A percentile compares a stretch with the other conserved stretches of the same genome.
Evolutionary conservation across 2,113 vertebrate species (phyloP).

Genomic region (Speoplatyrhinus poulsoni): DNA sequence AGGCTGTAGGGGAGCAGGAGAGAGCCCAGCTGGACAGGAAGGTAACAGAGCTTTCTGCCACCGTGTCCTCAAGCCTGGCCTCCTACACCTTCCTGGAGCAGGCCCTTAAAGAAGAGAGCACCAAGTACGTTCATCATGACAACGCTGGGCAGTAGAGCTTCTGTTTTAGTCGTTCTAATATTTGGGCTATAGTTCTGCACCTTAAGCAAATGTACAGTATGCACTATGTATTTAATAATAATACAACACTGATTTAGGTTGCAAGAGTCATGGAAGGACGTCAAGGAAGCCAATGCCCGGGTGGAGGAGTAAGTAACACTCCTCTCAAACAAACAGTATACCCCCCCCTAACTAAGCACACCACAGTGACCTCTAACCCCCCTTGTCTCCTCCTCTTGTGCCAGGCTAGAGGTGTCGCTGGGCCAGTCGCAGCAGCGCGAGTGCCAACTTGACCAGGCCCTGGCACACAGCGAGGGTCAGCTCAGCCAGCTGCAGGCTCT

Average conservation of each 20-base stretch:
- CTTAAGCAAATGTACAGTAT: neutral
- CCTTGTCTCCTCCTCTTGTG: neutral
- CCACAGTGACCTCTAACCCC: no score
- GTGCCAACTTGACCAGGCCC: conserved; percentile 39
- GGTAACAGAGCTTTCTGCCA: conserved; percentile 72
- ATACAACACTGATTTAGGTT: conserved; percentile 45
- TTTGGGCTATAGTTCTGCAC: neutral
- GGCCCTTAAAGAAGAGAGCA: conserved; percentile 63
- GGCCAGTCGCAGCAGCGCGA: conserved; percentile 49
- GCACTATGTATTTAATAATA: neutral
- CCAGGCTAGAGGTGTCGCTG: conserved; percentile 63
- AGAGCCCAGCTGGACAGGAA: conserved; percentile 64
- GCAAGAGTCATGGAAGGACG: conserved; percentile 69
- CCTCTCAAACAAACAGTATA: no score
- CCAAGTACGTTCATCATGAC: conserved; percentile 59
- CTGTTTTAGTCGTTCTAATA: no score
- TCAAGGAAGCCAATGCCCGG: conserved; percentile 54
- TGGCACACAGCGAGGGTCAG: conserved; percentile 58
- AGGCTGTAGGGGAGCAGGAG: conserved; percentile 67
- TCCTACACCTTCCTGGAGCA: conserved; percentile 79
- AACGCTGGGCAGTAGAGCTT: no score
- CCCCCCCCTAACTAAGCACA: no score
- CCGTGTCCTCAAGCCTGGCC: conserved; percentile 73
- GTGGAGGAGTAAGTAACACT: conserved; percentile 57
- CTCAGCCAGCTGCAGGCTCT: conserved; percentile 56